phyloP scores from a whole-genome alignment of 2,113 vertebrate genomes.

The Syrmaticus mikado region DNA sequence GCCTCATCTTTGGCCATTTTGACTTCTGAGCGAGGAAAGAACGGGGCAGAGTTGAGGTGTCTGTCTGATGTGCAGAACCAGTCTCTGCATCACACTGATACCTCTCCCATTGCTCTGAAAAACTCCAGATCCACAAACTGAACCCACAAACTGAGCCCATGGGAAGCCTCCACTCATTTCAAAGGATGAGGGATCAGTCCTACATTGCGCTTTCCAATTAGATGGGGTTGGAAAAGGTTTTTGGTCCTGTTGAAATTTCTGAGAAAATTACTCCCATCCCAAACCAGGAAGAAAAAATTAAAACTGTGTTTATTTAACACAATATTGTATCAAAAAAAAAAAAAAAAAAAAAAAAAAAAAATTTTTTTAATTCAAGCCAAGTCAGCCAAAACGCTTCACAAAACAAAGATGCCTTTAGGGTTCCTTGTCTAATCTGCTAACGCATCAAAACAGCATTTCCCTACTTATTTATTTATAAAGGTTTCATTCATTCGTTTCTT shows the following conservation, averaged over 20 bases:
- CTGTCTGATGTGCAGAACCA: not conserved
- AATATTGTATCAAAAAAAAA: not conserved
- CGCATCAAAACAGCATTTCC: not conserved
- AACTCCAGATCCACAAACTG: not conserved
- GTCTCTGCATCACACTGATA: not conserved
- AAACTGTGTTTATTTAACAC: not conserved
- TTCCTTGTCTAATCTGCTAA: not conserved
- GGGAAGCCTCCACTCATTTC: not conserved
- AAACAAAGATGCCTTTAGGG: not conserved
- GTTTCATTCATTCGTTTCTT: not conserved
- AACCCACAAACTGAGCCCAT: not conserved
- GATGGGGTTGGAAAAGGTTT: not conserved
- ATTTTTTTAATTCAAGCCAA: not conserved
- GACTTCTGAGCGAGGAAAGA: constrained; percentile 7
- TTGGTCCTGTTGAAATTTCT: not conserved
- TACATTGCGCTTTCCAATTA: not conserved
- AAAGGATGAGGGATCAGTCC: not conserved
- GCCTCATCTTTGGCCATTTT: constrained; percentile 35
- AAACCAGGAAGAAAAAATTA: not conserved
- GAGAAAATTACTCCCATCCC: not conserved
- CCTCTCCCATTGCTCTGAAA: not conserved
- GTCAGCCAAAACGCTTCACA: not conserved
- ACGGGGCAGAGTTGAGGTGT: not conserved
- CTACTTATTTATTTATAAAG: not conserved
- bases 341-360: too few species aligned